phyloP scores from a whole-genome alignment of 2,113 vertebrate genomes.

The Gobiocypris rarus region DNA sequence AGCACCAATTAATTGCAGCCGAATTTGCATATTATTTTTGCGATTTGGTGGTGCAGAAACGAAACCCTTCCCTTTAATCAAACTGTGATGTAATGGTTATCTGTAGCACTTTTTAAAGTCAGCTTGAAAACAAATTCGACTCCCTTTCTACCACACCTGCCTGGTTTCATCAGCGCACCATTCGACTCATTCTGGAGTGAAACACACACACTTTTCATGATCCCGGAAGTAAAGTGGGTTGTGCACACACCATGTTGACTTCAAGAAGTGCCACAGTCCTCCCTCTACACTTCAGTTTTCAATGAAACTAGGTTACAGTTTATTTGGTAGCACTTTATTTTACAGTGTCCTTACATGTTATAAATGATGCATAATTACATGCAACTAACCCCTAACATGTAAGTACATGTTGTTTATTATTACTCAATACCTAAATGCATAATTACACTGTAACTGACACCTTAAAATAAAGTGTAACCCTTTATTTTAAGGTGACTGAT shows the following conservation, averaged over 20 bases:
- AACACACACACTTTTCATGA: background rate
- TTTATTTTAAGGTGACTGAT: too few relatives aligned
- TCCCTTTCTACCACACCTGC: background rate
- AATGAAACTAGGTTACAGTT: background rate
- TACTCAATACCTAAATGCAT: too few relatives aligned
- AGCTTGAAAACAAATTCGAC: too few relatives aligned
- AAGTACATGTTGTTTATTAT: too few relatives aligned
- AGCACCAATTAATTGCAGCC: background rate
- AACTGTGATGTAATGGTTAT: background rate
- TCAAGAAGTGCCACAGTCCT: background rate
- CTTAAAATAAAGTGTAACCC: too few relatives aligned
- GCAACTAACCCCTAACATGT: too few relatives aligned
- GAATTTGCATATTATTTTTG: background rate
- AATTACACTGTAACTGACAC: too few relatives aligned
- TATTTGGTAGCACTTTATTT: too few relatives aligned
- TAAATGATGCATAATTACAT: too few relatives aligned
- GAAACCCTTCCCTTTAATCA: background rate
- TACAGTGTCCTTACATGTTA: too few relatives aligned
- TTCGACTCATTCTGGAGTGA: background rate
- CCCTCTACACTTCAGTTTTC: background rate
- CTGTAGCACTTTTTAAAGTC: conserved; percentile 2
- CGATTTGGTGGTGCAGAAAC: background rate
- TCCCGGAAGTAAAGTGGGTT: background rate
- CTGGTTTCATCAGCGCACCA: background rate
- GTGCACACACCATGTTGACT: background rate